phyloP scores from a whole-genome alignment of 2,888 invertebrate genomes.

The Drosophila bunnanda region DNA sequence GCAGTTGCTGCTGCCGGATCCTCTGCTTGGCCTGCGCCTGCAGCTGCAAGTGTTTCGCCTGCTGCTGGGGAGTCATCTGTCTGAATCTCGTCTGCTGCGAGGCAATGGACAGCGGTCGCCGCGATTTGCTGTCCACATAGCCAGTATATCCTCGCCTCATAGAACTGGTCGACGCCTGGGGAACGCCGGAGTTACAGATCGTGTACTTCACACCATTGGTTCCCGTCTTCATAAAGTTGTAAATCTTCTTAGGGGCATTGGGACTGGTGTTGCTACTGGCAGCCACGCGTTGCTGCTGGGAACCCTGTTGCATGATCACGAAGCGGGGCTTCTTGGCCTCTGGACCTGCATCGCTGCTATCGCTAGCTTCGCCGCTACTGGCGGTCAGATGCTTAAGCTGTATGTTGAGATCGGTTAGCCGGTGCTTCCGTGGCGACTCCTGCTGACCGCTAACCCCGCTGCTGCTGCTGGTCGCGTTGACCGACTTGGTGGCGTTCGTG shows the following conservation, averaged over 20 bases:
- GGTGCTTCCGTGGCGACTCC: constrained; percentile 68
- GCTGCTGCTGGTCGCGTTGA: constrained; percentile 13
- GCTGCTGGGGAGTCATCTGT: constrained; percentile 57
- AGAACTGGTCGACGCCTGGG: constrained; percentile 45
- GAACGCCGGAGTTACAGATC: constrained; percentile 59
- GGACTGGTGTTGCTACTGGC: constrained; percentile 16
- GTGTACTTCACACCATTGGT: constrained; percentile 62
- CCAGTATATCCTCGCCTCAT: constrained; percentile 72
- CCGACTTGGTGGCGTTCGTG: constrained; percentile 18
- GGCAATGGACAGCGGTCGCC: constrained; percentile 48
- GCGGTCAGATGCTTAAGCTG: constrained; percentile 72
- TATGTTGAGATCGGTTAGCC: constrained; percentile 79
- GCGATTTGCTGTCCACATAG: constrained; percentile 56
- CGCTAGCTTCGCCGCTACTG: constrained; percentile 32
- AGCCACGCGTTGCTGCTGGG: constrained; percentile 12
- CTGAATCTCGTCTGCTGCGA: constrained; percentile 55
- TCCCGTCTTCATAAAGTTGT: constrained; percentile 58
- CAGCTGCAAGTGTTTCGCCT: constrained; percentile 36
- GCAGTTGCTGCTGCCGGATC: constrained; percentile 57
- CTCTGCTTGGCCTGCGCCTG: constrained; percentile 56
- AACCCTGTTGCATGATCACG: constrained; percentile 67
- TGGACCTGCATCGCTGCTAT: constrained; percentile 50
- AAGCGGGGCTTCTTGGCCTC: constrained; percentile 73
- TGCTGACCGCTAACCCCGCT: constrained; percentile 22
- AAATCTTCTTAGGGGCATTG: constrained; percentile 37